These are phyloP conservation scores for Poecilia velifera DNA, from an alignment of 2,797 vertebrate genomes.

Conservation along the genomic window DNA sequence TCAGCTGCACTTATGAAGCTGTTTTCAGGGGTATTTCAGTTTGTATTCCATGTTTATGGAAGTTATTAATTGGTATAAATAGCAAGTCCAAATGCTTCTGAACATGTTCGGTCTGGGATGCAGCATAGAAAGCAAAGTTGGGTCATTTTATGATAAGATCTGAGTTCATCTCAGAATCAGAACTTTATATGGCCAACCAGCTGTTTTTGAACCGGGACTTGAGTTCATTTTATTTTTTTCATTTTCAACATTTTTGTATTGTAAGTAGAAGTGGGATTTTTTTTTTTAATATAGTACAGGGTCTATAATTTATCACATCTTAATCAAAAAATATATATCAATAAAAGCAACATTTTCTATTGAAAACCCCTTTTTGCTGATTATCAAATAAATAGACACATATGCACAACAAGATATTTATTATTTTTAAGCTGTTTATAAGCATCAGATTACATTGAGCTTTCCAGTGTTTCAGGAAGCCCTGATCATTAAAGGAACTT, in stretches of 20 bases:
- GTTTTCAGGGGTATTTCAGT: slow-evolving; percentile 32
- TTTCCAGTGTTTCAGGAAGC: too few species aligned
- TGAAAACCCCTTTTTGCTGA: too few species aligned
- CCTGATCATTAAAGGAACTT: too few species aligned
- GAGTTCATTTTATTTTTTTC: too few species aligned
- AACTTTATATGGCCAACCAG: not conserved
- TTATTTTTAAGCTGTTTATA: too few species aligned
- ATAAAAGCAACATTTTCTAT: not conserved
- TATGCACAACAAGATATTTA: too few species aligned
- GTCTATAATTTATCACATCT: too few species aligned
- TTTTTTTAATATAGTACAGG: too few species aligned
- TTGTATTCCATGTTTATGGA: slow-evolving; percentile 83
- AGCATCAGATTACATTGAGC: too few species aligned
- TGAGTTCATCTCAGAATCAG: slow-evolving; percentile 15
- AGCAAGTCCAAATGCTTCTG: slow-evolving; percentile 83
- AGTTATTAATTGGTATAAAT: slow-evolving; percentile 85
- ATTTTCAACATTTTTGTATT: not conserved
- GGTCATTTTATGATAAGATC: slow-evolving; percentile 65
- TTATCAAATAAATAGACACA: too few species aligned
- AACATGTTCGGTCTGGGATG: slow-evolving; percentile 75
- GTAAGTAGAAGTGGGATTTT: not conserved
- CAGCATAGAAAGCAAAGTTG: slow-evolving; percentile 70
- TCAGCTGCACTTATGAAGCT: slow-evolving; percentile 26
- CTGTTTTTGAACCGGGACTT: not conserved
- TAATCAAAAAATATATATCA: not conserved